Conservation (phyloP, 2,113 vertebrate species). For the Lagopus leucura region DNA sequence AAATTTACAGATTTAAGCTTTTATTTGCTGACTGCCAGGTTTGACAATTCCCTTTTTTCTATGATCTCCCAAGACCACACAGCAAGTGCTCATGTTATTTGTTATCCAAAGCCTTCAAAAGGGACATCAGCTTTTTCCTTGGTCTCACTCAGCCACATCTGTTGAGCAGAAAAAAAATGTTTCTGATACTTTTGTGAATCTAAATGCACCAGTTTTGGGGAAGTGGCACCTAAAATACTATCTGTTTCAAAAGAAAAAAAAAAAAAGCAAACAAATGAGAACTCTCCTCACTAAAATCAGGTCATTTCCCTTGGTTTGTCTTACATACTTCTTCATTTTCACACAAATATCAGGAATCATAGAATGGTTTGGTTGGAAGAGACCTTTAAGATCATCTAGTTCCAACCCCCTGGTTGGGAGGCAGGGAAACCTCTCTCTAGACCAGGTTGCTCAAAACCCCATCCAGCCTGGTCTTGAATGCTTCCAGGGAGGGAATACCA, state of each 20-base stretch:
- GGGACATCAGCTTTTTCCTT: neutral
- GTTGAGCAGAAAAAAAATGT: neutral
- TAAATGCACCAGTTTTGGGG: neutral
- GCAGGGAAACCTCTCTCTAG: no score
- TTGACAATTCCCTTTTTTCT: neutral
- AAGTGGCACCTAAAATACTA: neutral
- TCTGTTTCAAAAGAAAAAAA: neutral
- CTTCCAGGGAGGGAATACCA: neutral
- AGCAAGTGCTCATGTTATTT: neutral
- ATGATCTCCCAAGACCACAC: fast-evolving
- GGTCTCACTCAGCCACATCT: neutral
- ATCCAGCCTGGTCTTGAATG: no score
- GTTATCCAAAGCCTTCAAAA: neutral
- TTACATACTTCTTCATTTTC: neutral
- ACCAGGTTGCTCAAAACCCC: no score
- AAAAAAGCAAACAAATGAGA: neutral
- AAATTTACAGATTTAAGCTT: neutral
- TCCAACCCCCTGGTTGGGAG: no score
- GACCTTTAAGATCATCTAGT: no score
- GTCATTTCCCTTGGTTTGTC: neutral
- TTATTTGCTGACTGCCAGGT: neutral
- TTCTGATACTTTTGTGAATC: neutral
- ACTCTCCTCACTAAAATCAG: neutral
- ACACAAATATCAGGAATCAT: neutral
- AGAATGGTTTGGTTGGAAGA: no score